These are phyloP conservation scores for Scaptomyza hsui DNA, from an alignment of 1,140 invertebrate species.

Conservation along the genomic window DNA sequence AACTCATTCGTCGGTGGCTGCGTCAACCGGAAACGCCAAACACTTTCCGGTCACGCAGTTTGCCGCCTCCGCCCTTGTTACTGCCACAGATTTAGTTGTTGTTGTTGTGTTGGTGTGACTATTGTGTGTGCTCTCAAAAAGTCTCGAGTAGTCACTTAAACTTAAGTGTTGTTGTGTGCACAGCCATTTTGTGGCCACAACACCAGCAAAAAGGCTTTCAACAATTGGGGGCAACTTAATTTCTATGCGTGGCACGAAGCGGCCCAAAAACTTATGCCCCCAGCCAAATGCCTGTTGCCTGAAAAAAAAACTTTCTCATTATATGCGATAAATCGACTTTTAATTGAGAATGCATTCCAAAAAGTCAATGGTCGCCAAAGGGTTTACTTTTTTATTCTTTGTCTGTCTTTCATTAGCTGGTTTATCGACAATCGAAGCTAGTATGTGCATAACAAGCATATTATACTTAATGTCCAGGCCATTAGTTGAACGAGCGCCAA, in stretches of 20 bases:
- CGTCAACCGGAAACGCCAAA: conserved; percentile 70
- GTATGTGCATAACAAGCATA: conserved; percentile 63
- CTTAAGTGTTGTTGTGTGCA: conserved; percentile 75
- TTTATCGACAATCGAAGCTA: conserved; percentile 59
- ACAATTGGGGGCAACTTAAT: conserved; percentile 67
- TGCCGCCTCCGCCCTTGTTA: conserved; percentile 22
- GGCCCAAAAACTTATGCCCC: conserved; percentile 32
- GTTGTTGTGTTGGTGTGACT: conserved; percentile 3
- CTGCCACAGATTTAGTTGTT: conserved; percentile 1
- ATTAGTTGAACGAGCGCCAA: conserved; percentile 62
- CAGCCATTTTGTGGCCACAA: conserved; percentile 77
- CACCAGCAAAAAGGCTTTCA: conserved; percentile 48
- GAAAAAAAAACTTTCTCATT: conserved; percentile 35
- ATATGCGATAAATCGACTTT: conserved; percentile 61
- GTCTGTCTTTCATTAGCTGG: not conserved
- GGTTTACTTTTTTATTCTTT: not conserved
- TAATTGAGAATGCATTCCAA: conserved; percentile 52
- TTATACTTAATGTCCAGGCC: conserved; percentile 64
- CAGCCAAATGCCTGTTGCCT: conserved; percentile 34
- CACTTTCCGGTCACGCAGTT: conserved; percentile 79
- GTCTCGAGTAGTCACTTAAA: conserved; percentile 79
- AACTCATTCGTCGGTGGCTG: conserved; percentile 46
- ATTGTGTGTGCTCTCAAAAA: conserved; percentile 40
- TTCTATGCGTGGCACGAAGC: conserved; percentile 64
- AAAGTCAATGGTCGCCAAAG: conserved; percentile 36